Conservation (phyloP, 2,113 vertebrate genomes). For the Strigops habroptila region DNA sequence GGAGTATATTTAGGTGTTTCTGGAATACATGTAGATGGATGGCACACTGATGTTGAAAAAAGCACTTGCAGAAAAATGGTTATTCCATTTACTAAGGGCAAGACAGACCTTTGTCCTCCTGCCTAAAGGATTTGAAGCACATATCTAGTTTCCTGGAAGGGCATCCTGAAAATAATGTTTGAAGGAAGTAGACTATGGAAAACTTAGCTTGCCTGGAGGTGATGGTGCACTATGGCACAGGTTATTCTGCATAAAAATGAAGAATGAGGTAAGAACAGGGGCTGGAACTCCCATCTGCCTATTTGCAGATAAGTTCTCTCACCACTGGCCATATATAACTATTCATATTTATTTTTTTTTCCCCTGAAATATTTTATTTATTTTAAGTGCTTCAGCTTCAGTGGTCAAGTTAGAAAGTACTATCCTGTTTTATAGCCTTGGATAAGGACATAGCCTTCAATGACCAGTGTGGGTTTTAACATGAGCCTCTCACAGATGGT, state of each 20-base stretch:
- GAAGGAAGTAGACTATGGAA: neutral
- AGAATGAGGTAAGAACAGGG: neutral
- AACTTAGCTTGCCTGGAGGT: neutral
- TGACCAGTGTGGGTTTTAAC: neutral
- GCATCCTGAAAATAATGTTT: neutral
- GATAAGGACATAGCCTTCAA: neutral
- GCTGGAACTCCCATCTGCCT: neutral
- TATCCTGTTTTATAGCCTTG: neutral
- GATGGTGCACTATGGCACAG: neutral
- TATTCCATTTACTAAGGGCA: neutral
- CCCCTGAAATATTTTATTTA: neutral
- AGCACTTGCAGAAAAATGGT: fast-evolving
- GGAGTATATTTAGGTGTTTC: neutral
- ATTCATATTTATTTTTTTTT: neutral
- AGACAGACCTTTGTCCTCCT: neutral
- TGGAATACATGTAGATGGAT: neutral
- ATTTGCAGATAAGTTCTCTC: neutral
- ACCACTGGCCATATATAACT: neutral
- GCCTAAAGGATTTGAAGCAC: neutral
- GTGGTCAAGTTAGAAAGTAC: neutral
- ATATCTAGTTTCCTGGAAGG: neutral
- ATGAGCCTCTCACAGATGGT: neutral
- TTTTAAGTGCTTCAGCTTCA: neutral
- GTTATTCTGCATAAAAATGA: neutral
- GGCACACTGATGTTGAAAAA: neutral